phyloP scores from a whole-genome alignment of 2,888 invertebrate genomes.

The Metacarcinus magister region DNA sequence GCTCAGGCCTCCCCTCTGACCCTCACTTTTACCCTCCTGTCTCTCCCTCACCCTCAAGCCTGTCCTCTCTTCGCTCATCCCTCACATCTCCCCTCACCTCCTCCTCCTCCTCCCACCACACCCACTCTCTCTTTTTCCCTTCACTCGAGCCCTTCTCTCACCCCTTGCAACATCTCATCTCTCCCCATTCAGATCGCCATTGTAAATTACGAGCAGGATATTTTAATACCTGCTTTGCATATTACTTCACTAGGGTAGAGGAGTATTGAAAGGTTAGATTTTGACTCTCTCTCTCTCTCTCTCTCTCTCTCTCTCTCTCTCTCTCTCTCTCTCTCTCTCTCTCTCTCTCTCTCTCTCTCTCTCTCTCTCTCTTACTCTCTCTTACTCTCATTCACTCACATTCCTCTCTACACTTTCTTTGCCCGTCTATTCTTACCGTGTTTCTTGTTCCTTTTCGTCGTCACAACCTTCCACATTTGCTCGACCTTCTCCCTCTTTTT shows the following conservation, averaged over 20 bases:
- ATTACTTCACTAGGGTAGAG: slow-evolving; percentile 43
- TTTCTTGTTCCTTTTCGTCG: neutral
- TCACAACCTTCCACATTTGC: neutral
- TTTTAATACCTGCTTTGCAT: slow-evolving; percentile 44
- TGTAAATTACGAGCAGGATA: neutral
- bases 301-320: slow-evolving; percentile 39
- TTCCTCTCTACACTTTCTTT: neutral
- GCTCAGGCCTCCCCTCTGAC: neutral
- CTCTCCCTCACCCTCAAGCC: neutral
- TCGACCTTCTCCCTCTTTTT: slow-evolving; percentile 11
- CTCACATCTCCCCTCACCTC: neutral
- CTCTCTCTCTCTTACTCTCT: slow-evolving; percentile 17
- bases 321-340: slow-evolving; percentile 52
- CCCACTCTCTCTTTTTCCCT: slow-evolving; percentile 1
- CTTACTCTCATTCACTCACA: neutral
- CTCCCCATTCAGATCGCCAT: neutral
- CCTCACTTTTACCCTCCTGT: slow-evolving; percentile 2
- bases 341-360: slow-evolving; percentile 49
- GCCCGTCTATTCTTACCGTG: neutral
- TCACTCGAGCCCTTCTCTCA: neutral
- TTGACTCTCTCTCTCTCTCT: neutral
- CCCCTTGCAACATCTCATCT: neutral
- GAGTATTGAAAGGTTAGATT: slow-evolving; percentile 19
- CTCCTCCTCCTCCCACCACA: neutral
- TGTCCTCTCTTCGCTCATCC: slow-evolving; percentile 6